Conservation (phyloP, 2,113 vertebrate genomes). For the Oncorhynchus gorbuscha region DNA sequence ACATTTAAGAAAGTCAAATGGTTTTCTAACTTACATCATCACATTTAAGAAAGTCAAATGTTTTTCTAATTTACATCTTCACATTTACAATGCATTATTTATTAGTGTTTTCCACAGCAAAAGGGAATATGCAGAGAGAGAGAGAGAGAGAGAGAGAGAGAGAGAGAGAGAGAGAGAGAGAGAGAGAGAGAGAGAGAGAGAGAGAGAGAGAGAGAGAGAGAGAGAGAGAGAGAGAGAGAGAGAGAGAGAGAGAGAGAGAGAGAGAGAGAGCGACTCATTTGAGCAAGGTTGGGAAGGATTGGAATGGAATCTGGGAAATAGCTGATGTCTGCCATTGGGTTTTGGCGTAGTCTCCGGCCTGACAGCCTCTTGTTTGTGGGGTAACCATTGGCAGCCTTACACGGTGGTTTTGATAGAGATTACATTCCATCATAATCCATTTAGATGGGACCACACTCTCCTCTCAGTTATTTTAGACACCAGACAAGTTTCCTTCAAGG, state of each 20-base stretch:
- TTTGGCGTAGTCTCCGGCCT: constrained; percentile 31
- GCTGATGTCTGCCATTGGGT: constrained; percentile 32
- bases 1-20: constrained; percentile 23
- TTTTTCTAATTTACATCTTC: neutral
- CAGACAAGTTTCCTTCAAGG: neutral
- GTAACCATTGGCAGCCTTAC: constrained; percentile 43
- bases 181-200: too few relatives aligned
- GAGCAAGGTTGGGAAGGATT: constrained; percentile 13
- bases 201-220: too few relatives aligned
- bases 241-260: neutral
- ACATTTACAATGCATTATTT: constrained; percentile 50
- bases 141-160: too few relatives aligned
- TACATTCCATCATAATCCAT: constrained; percentile 43
- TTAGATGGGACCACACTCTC: constrained; percentile 31
- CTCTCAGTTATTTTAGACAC: constrained; percentile 40
- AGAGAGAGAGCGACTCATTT: neutral
- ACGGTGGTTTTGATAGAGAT: constrained; percentile 29
- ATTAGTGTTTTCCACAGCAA: constrained; percentile 48
- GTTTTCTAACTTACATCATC: neutral
- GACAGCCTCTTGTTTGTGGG: constrained; percentile 41
- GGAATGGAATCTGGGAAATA: constrained; percentile 21
- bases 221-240: too few relatives aligned
- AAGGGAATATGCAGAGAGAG: constrained; percentile 17
- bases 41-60: constrained; percentile 16
- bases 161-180: too few relatives aligned